phyloP scores from a whole-genome alignment of 1,140 invertebrate genomes.

The Pogonus chalceus region DNA sequence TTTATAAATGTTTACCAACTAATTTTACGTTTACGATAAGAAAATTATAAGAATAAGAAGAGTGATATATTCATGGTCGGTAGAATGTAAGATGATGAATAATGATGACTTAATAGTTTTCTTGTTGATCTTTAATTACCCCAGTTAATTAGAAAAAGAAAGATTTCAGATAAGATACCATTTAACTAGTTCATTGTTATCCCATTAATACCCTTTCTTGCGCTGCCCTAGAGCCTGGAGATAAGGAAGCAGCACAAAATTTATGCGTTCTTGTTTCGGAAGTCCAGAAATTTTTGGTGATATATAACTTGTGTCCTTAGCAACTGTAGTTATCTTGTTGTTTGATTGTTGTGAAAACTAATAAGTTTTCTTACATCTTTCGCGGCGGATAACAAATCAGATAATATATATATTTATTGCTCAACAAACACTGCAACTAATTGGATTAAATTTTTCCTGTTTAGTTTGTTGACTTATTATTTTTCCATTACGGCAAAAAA shows the following conservation, averaged over 20 bases:
- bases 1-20: no score
- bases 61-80: no score
- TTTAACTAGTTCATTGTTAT: background rate
- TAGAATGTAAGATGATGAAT: no score
- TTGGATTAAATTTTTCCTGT: no score
- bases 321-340: background rate
- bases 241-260: background rate
- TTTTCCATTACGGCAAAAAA: no score
- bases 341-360: background rate
- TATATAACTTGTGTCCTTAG: background rate
- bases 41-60: no score
- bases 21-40: no score
- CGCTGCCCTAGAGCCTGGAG: background rate
- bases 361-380: background rate
- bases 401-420: no score
- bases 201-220: background rate
- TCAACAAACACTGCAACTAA: no score
- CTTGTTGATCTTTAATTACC: background rate
- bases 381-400: no score
- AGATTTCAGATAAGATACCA: background rate
- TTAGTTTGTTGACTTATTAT: no score
- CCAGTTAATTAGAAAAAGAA: background rate
- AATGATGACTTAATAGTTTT: background rate
- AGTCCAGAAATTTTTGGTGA: background rate
- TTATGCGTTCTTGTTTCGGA: background rate